Conservation (phyloP, 1,140 invertebrate species). For the Papilio aristodemus region DNA sequence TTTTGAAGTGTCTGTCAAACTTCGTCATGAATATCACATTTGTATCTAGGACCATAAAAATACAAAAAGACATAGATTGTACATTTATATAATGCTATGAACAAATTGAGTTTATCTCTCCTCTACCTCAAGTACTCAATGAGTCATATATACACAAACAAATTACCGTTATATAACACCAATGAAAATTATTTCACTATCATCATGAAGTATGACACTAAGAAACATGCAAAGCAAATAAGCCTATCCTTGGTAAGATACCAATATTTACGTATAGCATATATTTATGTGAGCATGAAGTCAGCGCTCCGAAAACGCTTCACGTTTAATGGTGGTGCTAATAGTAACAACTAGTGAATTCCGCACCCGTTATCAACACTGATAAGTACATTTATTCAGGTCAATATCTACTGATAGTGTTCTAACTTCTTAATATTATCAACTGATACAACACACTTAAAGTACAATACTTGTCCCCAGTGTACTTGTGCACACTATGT, state of each 20-base stretch:
- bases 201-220: neutral
- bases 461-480: neutral
- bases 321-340: conserved; percentile 40
- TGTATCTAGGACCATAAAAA: neutral
- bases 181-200: conserved; percentile 14
- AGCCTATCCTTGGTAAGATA: conserved; percentile 7
- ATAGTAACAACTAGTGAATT: conserved; percentile 43
- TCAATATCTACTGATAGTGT: conserved; percentile 70
- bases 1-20: neutral
- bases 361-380: conserved; percentile 43
- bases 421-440: conserved; percentile 42
- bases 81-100: neutral
- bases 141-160: neutral
- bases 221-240: conserved; percentile 23
- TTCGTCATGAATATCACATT: neutral
- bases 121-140: neutral
- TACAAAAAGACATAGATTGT: neutral
- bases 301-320: neutral
- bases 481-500: neutral
- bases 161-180: neutral
- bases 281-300: conserved; percentile 11
- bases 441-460: conserved; percentile 7
- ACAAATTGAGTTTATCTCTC: neutral
- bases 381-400: conserved; percentile 68
- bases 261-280: neutral